Conservation (phyloP, 2,113 vertebrate genomes). For the Nannospalax galili region DNA sequence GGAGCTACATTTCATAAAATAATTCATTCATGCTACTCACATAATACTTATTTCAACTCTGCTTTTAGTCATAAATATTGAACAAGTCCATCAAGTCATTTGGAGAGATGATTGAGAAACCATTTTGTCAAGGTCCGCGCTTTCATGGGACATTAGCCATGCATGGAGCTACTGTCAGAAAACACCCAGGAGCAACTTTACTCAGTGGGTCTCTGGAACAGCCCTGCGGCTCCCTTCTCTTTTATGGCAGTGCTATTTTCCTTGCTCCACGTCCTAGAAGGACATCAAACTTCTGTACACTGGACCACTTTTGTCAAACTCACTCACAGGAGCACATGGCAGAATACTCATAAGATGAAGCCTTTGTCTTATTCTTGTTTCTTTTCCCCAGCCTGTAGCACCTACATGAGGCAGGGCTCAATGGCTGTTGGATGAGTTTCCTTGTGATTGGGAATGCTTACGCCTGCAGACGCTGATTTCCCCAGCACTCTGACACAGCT, state of each 20-base stretch:
- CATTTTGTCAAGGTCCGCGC: conserved; percentile 20
- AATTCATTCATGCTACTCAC: conserved; percentile 33
- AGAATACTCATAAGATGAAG: not conserved
- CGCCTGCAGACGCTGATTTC: not conserved
- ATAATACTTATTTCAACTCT: not conserved
- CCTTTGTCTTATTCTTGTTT: not conserved
- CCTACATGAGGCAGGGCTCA: not conserved
- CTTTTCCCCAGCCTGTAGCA: not conserved
- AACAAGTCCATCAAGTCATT: conserved; percentile 3
- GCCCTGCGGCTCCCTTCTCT: not conserved
- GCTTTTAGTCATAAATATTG: not conserved
- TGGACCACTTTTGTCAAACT: not conserved
- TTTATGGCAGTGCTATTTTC: not conserved
- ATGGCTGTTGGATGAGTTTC: not conserved
- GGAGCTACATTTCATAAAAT: not conserved
- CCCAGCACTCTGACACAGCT: not conserved
- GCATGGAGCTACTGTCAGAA: conserved; percentile 25
- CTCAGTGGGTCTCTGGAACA: not conserved
- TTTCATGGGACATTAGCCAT: conserved; percentile 51
- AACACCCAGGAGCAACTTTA: not conserved
- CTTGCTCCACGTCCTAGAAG: not conserved
- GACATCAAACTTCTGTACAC: not conserved
- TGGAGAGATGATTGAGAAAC: not conserved
- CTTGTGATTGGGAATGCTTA: not conserved
- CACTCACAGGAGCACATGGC: not conserved